Percentiles rank a stretch among this genome's conserved stretches.
These are phyloP conservation scores for Aplysina aerophoba DNA, from an alignment of 37 sponge, comb jelly and placozoan genomes.

Conservation along the genomic window DNA sequence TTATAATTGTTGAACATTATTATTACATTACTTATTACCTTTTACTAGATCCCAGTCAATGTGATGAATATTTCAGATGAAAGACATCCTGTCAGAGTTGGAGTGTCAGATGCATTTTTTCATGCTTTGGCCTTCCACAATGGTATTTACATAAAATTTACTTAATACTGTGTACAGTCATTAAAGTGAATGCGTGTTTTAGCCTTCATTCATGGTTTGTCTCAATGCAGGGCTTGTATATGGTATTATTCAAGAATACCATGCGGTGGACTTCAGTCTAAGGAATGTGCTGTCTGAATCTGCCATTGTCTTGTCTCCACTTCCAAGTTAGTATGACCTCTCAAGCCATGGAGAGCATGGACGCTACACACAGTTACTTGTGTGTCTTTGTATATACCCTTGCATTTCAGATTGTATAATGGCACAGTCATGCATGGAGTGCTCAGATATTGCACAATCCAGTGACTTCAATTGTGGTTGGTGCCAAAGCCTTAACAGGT, in stretches of 20 bases:
- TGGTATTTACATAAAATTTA: too few relatives aligned
- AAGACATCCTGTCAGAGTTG: slow-evolving; percentile 66
- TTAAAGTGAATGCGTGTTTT: not conserved
- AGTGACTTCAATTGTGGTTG: slow-evolving; percentile 68
- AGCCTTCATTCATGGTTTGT: not conserved
- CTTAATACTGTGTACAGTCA: too few relatives aligned
- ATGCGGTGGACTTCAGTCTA: slow-evolving; percentile 28
- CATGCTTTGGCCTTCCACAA: too few relatives aligned
- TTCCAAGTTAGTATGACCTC: slow-evolving; percentile 47
- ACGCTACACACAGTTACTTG: not conserved
- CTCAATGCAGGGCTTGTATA: slow-evolving; percentile 7
- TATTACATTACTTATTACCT: too few relatives aligned
- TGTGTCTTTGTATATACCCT: not conserved
- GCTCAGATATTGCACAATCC: slow-evolving; percentile 11
- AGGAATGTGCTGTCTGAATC: slow-evolving; percentile 19
- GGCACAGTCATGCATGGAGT: slow-evolving; percentile 25
- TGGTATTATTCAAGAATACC: slow-evolving; percentile 45
- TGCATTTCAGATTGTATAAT: slow-evolving; percentile 22
- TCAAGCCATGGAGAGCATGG: not conserved
- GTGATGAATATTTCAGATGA: slow-evolving; percentile 38
- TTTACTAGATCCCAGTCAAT: slow-evolving; percentile 49
- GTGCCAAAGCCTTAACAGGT: slow-evolving; percentile 58
- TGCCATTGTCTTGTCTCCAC: slow-evolving; percentile 55
- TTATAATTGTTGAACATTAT: too few relatives aligned
- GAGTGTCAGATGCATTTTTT: slow-evolving; percentile 65